Percentiles rank a stretch among this genome's conserved stretches.
These are phyloP conservation scores for Drosophila falleni DNA, from an alignment of 2,888 invertebrate genomes.

Conservation along the genomic window DNA sequence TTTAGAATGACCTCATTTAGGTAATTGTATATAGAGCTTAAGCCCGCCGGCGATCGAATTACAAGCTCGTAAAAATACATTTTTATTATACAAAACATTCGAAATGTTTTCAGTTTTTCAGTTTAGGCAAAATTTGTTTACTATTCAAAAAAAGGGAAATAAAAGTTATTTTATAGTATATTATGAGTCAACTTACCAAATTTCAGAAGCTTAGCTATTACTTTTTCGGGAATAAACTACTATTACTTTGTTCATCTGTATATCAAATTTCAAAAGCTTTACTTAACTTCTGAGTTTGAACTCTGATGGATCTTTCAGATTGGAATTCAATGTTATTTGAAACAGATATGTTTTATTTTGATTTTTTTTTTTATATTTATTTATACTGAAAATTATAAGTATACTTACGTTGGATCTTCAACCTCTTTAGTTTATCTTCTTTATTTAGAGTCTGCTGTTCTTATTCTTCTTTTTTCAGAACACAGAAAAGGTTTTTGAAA, in stretches of 20 bases:
- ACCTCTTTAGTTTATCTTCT: not conserved
- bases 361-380: not conserved
- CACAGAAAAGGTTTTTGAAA: constrained; percentile 9
- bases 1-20: constrained; percentile 33
- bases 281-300: not conserved
- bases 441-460: constrained; percentile 2
- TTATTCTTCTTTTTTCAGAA: not conserved
- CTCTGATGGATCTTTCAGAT: not conserved
- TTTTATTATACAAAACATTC: constrained; percentile 1
- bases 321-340: not conserved
- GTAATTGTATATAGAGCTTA: constrained; percentile 18
- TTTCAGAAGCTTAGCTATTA: not conserved
- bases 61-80: constrained; percentile 7
- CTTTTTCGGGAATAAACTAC: not conserved
- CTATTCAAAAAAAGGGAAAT: no score
- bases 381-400: not conserved
- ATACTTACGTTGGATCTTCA: not conserved
- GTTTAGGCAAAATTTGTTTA: no score
- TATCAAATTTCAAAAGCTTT: no score
- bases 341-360: not conserved
- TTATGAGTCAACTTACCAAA: not conserved
- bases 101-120: not conserved
- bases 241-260: not conserved
- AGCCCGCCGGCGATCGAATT: not conserved
- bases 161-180: not conserved